Evolutionary conservation across 2,113 vertebrate genomes (phyloP), one percentile per base, ranked within the genome.

Genomic region (Rhodinocichla rosea): DNA sequence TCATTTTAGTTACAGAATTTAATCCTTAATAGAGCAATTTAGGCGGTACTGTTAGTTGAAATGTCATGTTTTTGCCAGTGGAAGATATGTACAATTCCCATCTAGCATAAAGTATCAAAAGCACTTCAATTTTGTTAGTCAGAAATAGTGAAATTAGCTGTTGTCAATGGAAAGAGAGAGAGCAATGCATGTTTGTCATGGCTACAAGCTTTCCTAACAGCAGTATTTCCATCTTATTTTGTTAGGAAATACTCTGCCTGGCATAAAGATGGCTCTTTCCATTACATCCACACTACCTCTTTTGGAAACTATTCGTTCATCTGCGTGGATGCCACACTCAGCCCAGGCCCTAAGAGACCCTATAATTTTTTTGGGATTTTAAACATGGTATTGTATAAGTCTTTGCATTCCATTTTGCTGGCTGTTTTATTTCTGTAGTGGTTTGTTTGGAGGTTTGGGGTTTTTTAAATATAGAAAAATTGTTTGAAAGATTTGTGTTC

Each of bases 231-330:
- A 9, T 96, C 39, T 95, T 96, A 37, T 94, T 98, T 96, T 96
- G 55, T 23, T 91, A 99, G 99, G 97, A 99, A 98, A 91, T 99
- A 99, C 82, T 99, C 99, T 80, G 99, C 98, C 9, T 98, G 98
- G 97, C 98, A 68, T 92, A 99, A 98, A 97, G 98, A 99, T 62
- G 99, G 99, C 70, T 99, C 99, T 59, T 99, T 99, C 94, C 99
- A 99, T 97, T 99, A 99, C 24, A 90, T 99, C 52, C 99, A 99
- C 93, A 97, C 92, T 68, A 99, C 99, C 57, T 94, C 98, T 23
- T 99, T 99, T 96, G 99, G 99, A 69, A 99, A 99, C 95, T 99
- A 99, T 94, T 99, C 99, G 26, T 99, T 99, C 85, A 98, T 99
- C 88, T 99, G 98, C 40, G 97, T 98, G 47, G 99, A 99, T 96